Base-by-base conservation (phyloP, 2,888 invertebrate species). In the Lasioglossum figueresi region DNA sequence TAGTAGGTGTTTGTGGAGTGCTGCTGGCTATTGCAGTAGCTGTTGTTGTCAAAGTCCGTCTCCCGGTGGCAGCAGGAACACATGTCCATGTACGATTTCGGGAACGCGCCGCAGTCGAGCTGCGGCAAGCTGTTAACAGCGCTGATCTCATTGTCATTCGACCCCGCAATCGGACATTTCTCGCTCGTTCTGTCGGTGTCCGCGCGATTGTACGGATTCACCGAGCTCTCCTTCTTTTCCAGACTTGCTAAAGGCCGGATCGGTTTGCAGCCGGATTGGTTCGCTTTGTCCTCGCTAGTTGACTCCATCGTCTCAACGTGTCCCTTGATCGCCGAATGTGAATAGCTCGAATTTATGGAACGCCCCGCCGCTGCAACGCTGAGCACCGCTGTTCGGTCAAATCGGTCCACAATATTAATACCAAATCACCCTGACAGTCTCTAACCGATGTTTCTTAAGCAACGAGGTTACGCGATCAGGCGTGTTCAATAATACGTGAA, bases 121-220 rank as follows among this genome's bases (percentile, higher is more conserved):
- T 89, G 86, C 48, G 86, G 79, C 78, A 88, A 82, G 45, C 84
- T 88, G 77, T 79, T 89, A 75, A 86, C 84, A 66, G 34, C 37
- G 63, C n/a, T 71, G 82, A 83, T 89, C 81, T 72, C 77, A 31
- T 77, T 84, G 73, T 89, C 85, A 66, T 88, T 82, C 71, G 80
- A 80, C 75, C 84, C 85, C 63, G 84, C 76, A 37, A 88, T 45
- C 27, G 85, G 83, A 85, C 90, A 89, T 79, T 88, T 88, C 76
- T 86, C 10, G 79, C 78, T 77, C 85, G 83, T 89, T 84, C 87
- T 85, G 68, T 88, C 83, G 76, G 88, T 83, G 75, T 88, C 86
- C 68, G 83, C 87, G 82, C 92, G 91, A 89, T 93, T 91, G 88
- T 93, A 93, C 71, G 93, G 93, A 90, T 93, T 93, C 81, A 89